Conservation (phyloP, 2,888 invertebrate species). For the Noctua janthina region DNA sequence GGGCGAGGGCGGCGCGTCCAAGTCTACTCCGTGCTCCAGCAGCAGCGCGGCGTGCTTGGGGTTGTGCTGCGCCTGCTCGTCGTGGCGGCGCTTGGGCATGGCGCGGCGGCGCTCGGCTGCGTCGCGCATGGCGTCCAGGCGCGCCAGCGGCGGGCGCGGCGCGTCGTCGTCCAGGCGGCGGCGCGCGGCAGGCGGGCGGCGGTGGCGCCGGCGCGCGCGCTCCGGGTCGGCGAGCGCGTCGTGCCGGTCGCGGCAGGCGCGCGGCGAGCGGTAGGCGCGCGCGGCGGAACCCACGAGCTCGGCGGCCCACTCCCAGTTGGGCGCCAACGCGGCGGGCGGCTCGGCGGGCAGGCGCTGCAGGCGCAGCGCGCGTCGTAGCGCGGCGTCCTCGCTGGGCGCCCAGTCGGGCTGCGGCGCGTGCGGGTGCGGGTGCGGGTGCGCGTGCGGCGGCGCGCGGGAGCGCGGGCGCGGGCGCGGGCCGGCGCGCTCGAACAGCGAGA, state of each 20-base stretch:
- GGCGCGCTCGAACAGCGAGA: constrained; percentile 93
- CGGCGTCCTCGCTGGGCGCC: constrained; percentile 97
- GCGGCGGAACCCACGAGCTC: constrained; percentile 97
- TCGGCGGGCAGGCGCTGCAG: constrained; percentile 92
- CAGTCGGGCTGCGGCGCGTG: constrained; percentile 95
- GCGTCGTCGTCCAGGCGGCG: constrained; percentile 92
- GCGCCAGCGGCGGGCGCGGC: constrained; percentile 88
- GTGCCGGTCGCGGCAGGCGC: constrained; percentile 97
- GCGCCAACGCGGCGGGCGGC: constrained; percentile 94
- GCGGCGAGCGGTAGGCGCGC: constrained; percentile 96
- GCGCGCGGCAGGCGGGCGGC: constrained; percentile 92
- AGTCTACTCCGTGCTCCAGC: constrained; percentile 95
- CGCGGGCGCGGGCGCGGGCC: constrained; percentile 79
- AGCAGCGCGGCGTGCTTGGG: constrained; percentile 96
- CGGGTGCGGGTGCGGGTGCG: constrained; percentile 92
- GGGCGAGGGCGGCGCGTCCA: constrained; percentile 96
- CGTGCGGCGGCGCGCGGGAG: constrained; percentile 90
- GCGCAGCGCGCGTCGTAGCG: constrained; percentile 95
- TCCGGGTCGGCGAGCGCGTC: constrained; percentile 96
- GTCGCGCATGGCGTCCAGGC: constrained; percentile 93
- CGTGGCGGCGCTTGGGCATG: constrained; percentile 94
- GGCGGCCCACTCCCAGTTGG: constrained; percentile 99
- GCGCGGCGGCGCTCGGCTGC: constrained; percentile 94
- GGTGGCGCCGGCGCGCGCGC: constrained; percentile 96
- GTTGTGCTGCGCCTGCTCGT: constrained; percentile 92